Percentiles rank a stretch among this genome's conserved stretches.
Evolutionary conservation across 2,113 vertebrate genomes (phyloP).

Genomic region (Lagopus leucura): DNA sequence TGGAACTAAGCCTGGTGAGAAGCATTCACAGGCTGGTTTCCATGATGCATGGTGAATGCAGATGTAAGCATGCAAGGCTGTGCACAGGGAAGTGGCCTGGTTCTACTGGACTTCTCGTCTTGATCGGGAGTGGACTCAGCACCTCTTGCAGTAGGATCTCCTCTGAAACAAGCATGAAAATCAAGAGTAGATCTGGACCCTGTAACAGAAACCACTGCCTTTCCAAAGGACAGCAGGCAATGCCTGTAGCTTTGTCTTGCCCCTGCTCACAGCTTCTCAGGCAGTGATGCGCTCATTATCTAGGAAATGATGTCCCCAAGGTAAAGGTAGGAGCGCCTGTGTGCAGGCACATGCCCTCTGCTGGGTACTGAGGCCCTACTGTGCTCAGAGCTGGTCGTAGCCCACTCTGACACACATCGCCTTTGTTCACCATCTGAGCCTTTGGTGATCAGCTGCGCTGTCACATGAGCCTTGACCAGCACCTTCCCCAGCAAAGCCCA

Average conservation of each 20-base stretch:
- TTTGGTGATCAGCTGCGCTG: not conserved
- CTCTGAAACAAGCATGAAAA: not conserved
- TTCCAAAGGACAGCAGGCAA: not conserved
- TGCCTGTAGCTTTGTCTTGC: not conserved
- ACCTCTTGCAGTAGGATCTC: not conserved
- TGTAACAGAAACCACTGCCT: not conserved
- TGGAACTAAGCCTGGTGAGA: not conserved
- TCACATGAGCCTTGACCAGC: not conserved
- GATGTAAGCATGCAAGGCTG: not conserved
- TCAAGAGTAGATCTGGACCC: not conserved
- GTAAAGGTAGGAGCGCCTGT: not conserved
- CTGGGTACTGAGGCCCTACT: not conserved
- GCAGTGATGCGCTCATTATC: slow-evolving; percentile 29
- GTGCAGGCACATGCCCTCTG: not conserved
- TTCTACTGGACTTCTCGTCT: not conserved
- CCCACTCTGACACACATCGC: not conserved
- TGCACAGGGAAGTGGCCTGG: not conserved
- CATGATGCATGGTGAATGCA: not conserved
- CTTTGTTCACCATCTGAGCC: not conserved
- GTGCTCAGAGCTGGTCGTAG: not conserved
- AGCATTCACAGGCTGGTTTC: not conserved
- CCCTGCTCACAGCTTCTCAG: not conserved
- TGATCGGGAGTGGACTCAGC: not conserved
- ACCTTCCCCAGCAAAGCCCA: not conserved
- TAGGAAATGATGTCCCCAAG: slow-evolving; percentile 9